Base-by-base conservation (phyloP, 2,888 invertebrate genomes). In the Osmoderma eremita region DNA sequence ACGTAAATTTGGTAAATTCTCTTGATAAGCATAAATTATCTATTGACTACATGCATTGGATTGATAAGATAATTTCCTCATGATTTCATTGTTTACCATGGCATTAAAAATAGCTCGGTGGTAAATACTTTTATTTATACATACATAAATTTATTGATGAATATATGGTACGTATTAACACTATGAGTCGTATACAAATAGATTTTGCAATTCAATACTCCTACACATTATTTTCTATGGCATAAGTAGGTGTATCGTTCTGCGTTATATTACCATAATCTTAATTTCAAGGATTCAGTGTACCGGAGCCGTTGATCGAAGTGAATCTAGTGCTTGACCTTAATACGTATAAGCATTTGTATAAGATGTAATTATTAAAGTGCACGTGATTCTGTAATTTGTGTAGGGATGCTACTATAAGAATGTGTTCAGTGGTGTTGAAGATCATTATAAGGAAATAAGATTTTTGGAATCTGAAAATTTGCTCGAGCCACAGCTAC, bases 121-220 rank as follows among this genome's bases (percentile, higher is more conserved):
- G 48, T 48, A 48, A 48, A 50, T 24, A 50, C 8, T 18, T n/a
- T 56, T 22, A 56, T 22, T 53, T 41, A n/a, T 56, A 56, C 8
- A 42, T 22, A 20, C 56, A 6, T 42, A 42, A 13, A 10, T 56
- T n/a, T 56, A 22, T 22, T 41, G 56, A 41, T 56, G 17, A 45
- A 61, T 61, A 61, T 61, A 61, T 61, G 58, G 58, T 61, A 61
- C 58, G 58, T 45, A 61, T 61, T 61, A 61, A 45, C 45, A 15
- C 17, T 15, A 56, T 61, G 24, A 45, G 6, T 30, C 30, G 58
- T 36, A 48, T 30, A 8, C 45, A 24, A 30, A 17, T 45, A 45
- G 45, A 45, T 45, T 58, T 45, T 48, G 42, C 42, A 45, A 58
- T 30, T 61, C 42, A 24, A 42, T 58, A 58, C 42, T 38, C 53